Conservation (phyloP, 2,113 vertebrate genomes). For the Callipepla californica region DNA sequence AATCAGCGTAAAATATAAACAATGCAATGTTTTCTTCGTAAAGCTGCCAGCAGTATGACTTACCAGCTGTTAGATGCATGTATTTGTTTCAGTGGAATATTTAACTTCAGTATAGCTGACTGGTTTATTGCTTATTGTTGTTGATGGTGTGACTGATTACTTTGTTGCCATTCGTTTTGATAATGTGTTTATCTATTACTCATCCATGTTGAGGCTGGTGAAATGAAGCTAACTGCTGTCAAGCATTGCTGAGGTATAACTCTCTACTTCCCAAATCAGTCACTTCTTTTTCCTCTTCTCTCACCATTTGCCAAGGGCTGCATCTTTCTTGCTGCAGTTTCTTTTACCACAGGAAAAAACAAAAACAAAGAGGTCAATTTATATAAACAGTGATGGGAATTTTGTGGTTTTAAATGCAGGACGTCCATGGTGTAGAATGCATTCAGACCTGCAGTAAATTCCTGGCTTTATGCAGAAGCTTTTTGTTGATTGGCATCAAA, state of each 20-base stretch:
- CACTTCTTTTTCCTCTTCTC: background rate
- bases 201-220: background rate
- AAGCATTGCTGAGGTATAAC: background rate
- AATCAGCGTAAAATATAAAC: background rate
- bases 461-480: background rate
- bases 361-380: background rate
- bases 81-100: background rate
- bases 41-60: background rate
- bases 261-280: background rate
- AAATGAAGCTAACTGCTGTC: background rate
- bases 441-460: background rate
- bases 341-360: background rate
- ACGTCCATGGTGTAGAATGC: background rate
- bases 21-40: background rate
- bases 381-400: background rate
- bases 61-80: slow-evolving; percentile 34
- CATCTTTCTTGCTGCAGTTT: background rate
- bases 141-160: slow-evolving; percentile 18
- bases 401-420: background rate
- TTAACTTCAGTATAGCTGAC: background rate
- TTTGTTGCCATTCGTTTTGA: background rate
- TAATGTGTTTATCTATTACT: background rate
- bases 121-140: slow-evolving; percentile 20
- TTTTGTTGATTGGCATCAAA: background rate
- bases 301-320: background rate